A percentile compares a stretch with the other conserved stretches of the same genome.
Conservation (phyloP, 2,797 vertebrate species). For the Perodicticus potto region DNA sequence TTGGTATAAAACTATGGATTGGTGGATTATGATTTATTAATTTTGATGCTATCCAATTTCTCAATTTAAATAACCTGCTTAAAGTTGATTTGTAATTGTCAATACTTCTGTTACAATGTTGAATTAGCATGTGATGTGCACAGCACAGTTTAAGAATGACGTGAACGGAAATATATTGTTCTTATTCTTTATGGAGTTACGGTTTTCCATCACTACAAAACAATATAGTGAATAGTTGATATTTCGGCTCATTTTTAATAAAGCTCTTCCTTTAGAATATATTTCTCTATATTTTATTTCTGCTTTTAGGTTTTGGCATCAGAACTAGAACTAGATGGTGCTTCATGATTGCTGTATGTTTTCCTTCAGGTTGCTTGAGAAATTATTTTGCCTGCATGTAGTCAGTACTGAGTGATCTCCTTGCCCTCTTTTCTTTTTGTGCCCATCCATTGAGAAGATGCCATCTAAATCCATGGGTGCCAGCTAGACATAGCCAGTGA, state of each 20-base stretch:
- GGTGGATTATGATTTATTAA: conserved; percentile 82
- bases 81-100: conserved; percentile 37
- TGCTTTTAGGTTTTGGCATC: conserved; percentile 14
- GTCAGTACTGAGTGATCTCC: conserved; percentile 73
- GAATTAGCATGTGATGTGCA: not conserved
- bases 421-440: conserved; percentile 76
- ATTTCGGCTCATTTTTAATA: conserved; percentile 29
- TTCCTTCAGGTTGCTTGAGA: conserved; percentile 79
- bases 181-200: conserved; percentile 33
- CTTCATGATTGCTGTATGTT: conserved; percentile 76
- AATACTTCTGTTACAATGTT: not conserved
- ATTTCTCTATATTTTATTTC: conserved; percentile 35
- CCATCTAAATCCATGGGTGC: conserved; percentile 71
- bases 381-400: conserved; percentile 74
- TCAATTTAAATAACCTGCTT: conserved; percentile 27
- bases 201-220: not conserved
- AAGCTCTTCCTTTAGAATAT: conserved; percentile 42
- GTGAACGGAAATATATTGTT: conserved; percentile 39
- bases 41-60: conserved; percentile 65
- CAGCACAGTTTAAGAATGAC: not conserved
- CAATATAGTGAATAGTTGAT: not conserved
- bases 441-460: conserved; percentile 82
- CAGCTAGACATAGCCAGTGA: conserved; percentile 50
- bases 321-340: not conserved
- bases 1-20: conserved; percentile 85